Evolutionary conservation across 2,888 invertebrate species (phyloP), one percentile per base, ranked within the genome.

Genomic region (Augiades crinisus): DNA sequence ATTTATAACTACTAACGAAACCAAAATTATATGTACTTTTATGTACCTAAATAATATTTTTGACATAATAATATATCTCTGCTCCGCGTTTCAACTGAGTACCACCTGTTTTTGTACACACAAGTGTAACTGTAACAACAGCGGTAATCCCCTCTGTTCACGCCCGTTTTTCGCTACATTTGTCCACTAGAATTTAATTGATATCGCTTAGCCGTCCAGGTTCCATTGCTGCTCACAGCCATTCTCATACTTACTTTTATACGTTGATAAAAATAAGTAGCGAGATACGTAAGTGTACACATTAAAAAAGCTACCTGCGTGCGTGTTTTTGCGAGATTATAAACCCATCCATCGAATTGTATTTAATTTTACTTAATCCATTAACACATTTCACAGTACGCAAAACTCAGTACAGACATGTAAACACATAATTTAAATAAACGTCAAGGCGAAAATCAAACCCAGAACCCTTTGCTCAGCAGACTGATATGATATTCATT

Each of bases 81-180:
- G 10, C 5, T 30, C 12, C 12, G 30, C 12, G 5, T 30, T n/a
- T n/a, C n/a, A n/a, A n/a, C n/a, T n/a, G n/a, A n/a, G n/a, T n/a
- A n/a, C n/a, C 13, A 24, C n/a, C 14, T 24, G 17, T 40, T 17
- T 7, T 38, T 33, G 30, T 38, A 12, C 40, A 16, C 22, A 14
- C 13, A 7, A 21, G 36, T 30, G 13, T 17, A 14, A 17, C 50
- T 34, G 50, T 30, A 43, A 43, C 50, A 36, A 43, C 49, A 43
- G 22, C 43, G 43, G 50, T 50, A 43, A 41, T 49, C 41, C 43
- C 36, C 34, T 43, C 47, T 37, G 37, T 47, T 47, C 43, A 43
- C 43, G 43, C 13, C 36, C 33, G 50, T 50, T 50, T 50, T 50
- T 50, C 50, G 36, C 41, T 41, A 41, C 43, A 50, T 50, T 50